These are phyloP conservation scores for Porites rus DNA, from an alignment of 92 coral and sea anemone genomes.

Conservation along the genomic window DNA sequence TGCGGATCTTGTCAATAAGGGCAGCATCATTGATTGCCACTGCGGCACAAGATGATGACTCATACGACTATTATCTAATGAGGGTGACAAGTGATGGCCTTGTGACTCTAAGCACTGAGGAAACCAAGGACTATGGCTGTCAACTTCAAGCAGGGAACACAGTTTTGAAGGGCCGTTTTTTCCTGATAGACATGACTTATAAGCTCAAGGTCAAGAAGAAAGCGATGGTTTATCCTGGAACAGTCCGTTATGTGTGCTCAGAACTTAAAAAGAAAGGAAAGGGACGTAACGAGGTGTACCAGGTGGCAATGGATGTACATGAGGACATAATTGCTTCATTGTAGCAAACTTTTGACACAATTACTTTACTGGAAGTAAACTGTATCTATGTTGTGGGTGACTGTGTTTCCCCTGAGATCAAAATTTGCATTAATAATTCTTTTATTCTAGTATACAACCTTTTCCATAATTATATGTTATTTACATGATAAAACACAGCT, in stretches of 20 bases:
- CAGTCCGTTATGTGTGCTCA: slow-evolving; percentile 49
- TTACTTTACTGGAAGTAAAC: neutral
- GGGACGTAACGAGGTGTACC: slow-evolving; percentile 37
- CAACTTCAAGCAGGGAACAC: slow-evolving; percentile 21
- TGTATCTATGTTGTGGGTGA: neutral
- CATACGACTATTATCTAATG: slow-evolving; percentile 40
- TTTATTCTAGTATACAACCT: too few relatives aligned
- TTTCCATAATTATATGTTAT: too few relatives aligned
- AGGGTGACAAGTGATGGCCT: slow-evolving; percentile 47
- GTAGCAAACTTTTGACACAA: neutral
- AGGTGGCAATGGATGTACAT: slow-evolving; percentile 49
- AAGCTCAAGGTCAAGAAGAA: slow-evolving; percentile 38
- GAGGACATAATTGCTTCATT: slow-evolving; percentile 48
- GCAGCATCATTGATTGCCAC: slow-evolving; percentile 53
- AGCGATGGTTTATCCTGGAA: slow-evolving; percentile 42
- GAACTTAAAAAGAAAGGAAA: slow-evolving; percentile 48
- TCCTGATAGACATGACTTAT: slow-evolving; percentile 31
- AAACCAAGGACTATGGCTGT: slow-evolving; percentile 33
- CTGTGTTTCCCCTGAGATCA: neutral
- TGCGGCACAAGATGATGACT: slow-evolving; percentile 55
- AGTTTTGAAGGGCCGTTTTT: slow-evolving; percentile 37
- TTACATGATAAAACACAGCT: too few relatives aligned
- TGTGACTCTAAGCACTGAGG: slow-evolving; percentile 8
- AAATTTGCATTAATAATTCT: neutral
- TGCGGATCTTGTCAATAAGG: slow-evolving; percentile 45